Conservation (phyloP, 2,113 vertebrate species). For the Chaetops frenatus region DNA sequence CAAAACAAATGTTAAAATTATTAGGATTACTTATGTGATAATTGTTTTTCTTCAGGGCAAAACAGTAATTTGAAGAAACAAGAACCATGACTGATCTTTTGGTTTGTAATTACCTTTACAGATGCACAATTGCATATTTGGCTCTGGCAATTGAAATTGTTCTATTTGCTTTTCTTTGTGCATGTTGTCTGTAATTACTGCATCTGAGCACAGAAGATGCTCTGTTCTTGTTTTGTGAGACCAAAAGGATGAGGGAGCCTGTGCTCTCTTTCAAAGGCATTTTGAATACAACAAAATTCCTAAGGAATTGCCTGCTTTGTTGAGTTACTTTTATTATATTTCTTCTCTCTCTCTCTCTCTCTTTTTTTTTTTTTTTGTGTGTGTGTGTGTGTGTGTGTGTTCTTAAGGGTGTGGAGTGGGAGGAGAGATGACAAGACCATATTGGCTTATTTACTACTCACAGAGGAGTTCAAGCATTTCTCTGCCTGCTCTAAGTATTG, state of each 20-base stretch:
- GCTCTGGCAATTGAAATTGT: slow-evolving; percentile 1
- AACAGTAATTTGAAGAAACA: slow-evolving; percentile 28
- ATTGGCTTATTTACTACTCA: slow-evolving; percentile 23
- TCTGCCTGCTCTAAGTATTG: not conserved
- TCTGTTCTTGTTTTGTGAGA: slow-evolving; percentile 19
- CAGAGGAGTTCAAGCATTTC: slow-evolving; percentile 28
- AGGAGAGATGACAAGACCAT: not conserved
- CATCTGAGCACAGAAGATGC: slow-evolving; percentile 25
- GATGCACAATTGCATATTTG: slow-evolving; percentile 21
- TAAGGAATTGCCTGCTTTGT: slow-evolving; percentile 37
- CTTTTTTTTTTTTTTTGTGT: not conserved
- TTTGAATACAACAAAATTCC: slow-evolving; percentile 43
- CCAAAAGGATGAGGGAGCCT: not conserved
- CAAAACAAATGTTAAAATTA: slow-evolving; percentile 17
- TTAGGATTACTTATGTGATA: not conserved
- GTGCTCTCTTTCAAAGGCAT: slow-evolving; percentile 58
- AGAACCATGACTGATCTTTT: slow-evolving; percentile 24
- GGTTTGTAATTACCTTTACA: slow-evolving; percentile 34
- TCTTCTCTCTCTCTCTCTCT: not conserved
- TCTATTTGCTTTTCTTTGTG: slow-evolving; percentile 47
- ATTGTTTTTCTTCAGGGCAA: slow-evolving; percentile 35
- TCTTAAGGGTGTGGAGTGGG: not conserved
- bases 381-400: no score
- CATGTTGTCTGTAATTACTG: slow-evolving; percentile 26
- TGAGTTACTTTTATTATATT: not conserved